Conservation (phyloP, 2,113 vertebrate species). For the Syngnathus typhle region DNA sequence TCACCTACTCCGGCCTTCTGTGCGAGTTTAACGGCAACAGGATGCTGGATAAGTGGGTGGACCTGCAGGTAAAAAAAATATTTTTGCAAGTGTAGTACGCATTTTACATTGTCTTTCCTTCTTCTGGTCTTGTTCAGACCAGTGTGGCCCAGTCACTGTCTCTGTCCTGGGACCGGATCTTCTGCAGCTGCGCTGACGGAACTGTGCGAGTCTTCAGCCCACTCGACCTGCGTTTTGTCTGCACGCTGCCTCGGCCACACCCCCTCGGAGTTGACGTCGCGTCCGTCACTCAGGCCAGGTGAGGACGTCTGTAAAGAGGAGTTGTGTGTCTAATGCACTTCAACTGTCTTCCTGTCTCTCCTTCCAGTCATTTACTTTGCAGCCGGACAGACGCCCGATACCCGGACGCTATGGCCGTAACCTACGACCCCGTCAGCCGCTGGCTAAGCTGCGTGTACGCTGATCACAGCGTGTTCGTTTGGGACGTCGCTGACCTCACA, state of each 20-base stretch:
- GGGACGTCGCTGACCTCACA: constrained; percentile 86
- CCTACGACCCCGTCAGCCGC: constrained; percentile 82
- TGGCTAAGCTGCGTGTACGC: constrained; percentile 94
- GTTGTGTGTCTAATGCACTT: too few relatives aligned
- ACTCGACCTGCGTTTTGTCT: constrained; percentile 82
- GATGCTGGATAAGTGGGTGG: constrained; percentile 93
- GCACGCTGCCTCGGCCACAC: constrained; percentile 85
- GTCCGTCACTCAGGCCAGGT: constrained; percentile 82
- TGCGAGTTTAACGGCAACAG: constrained; percentile 89
- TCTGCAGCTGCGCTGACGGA: constrained; percentile 90
- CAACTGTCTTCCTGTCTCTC: constrained; percentile 4
- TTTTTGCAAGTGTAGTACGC: too few relatives aligned
- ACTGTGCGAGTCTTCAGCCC: constrained; percentile 84
- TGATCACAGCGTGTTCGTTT: constrained; percentile 96
- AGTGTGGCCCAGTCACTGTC: constrained; percentile 73
- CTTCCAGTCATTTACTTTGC: constrained; percentile 76
- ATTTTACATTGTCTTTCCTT: not conserved
- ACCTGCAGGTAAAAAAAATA: constrained; percentile 78
- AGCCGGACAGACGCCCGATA: constrained; percentile 72
- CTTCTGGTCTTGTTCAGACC: constrained; percentile 37
- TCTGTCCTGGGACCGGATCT: constrained; percentile 86
- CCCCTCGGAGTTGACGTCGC: constrained; percentile 79
- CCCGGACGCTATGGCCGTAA: constrained; percentile 85
- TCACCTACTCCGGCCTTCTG: constrained; percentile 88
- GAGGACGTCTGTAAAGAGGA: constrained; percentile 8